Conservation (phyloP, 2,797 vertebrate genomes). For the Oryzias dopingdopingensis region DNA sequence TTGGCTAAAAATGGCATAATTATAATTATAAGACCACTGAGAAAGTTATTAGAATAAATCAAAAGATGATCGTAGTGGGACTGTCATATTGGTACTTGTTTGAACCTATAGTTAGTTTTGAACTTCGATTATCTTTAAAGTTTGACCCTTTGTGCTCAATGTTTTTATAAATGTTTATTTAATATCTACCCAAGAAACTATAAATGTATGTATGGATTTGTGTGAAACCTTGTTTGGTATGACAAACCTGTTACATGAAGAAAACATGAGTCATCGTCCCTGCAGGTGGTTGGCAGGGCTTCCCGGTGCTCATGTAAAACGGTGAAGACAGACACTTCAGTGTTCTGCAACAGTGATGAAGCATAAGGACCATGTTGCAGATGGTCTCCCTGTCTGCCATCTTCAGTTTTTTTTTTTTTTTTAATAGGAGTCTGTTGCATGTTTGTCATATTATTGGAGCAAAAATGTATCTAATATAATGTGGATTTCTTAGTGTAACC, state of each 20-base stretch:
- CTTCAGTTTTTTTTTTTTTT: conserved; percentile 13
- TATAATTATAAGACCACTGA: too few relatives aligned
- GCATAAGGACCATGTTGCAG: conserved; percentile 31
- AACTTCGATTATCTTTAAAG: too few relatives aligned
- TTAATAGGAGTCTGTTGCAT: conserved; percentile 10
- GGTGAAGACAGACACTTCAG: conserved; percentile 34
- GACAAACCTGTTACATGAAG: conserved; percentile 19
- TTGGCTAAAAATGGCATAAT: too few relatives aligned
- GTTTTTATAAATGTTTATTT: too few relatives aligned
- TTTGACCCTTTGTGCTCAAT: too few relatives aligned
- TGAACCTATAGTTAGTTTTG: too few relatives aligned
- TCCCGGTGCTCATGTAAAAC: conserved; percentile 9
- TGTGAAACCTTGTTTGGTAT: neutral
- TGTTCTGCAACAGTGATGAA: conserved; percentile 19
- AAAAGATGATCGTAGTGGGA: too few relatives aligned
- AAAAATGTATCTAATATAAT: conserved; percentile 12
- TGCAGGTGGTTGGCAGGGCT: conserved; percentile 43
- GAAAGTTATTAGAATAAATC: too few relatives aligned
- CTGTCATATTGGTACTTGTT: too few relatives aligned
- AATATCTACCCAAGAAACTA: too few relatives aligned
- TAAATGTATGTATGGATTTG: neutral
- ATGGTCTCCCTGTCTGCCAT: conserved; percentile 26
- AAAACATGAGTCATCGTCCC: conserved; percentile 41
- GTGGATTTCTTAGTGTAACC: conserved; percentile 14
- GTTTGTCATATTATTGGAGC: conserved; percentile 26